Evolutionary conservation across 2,113 vertebrate genomes (phyloP), one percentile per base, ranked within the genome.

Genomic region (Corythoichthys haematopterus): DNA sequence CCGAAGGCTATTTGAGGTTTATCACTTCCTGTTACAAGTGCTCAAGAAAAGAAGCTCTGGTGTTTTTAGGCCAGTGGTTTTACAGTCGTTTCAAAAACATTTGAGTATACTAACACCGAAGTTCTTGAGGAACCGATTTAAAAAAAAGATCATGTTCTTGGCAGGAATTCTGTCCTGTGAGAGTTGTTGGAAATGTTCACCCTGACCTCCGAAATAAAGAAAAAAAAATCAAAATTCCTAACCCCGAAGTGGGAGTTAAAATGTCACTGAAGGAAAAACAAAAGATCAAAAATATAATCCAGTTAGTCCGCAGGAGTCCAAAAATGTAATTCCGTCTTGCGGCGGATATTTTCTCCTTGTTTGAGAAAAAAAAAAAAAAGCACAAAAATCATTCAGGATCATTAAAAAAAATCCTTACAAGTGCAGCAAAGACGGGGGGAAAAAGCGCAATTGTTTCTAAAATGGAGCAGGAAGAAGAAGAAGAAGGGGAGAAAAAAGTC

Each of bases 131-230:
- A 15, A 36, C 33, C 55, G 35, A 28, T 28, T 14, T 5, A 35
- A 35, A 35, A 56, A 56, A 56, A 5, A 36, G 35, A 37, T 16
- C 57, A 70, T 43, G 64, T 65, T 71, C 51, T 76, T 58, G 53
- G 14, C 36, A 72, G 71, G 74, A 78, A 76, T 76, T 60, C 45
- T 77, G 72, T 52, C 64, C 71, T 59, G 43, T 65, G 60, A 69
- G 68, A 70, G 78, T 71, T 77, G 69, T 70, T 11, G 46, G 20
- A 36, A 16, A 7, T 2, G 2, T 64, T 75, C 69, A 81, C 78
- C 84, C 76, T 75, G 76, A 71, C 82, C 86, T 74, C 76, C 76
- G 55, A 82, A 80, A 84, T 78, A 80, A 66, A 81, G 81, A 83
- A 36, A 62, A 76, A 73, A 51, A 64, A 71, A 80, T 64, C 13